Base-by-base conservation (phyloP, 2,888 invertebrate species). In the Myopa testacea region DNA sequence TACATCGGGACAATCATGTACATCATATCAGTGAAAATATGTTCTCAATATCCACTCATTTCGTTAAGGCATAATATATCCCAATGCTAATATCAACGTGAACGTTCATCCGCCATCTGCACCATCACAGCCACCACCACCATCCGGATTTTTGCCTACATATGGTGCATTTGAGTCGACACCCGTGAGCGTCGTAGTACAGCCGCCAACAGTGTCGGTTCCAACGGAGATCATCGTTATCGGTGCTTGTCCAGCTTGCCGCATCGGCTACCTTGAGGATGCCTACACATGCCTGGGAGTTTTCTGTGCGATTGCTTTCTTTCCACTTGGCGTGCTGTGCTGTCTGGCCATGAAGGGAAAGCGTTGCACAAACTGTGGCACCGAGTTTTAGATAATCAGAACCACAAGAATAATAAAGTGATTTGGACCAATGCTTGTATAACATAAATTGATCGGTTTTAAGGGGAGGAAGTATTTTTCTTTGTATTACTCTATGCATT, bases 241-340 rank as follows among this genome's bases (percentile, higher is more conserved):
- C 0, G 96, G 96, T 0, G 95, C 94, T 4, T 97, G 97, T 88
- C 97, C 97, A 2, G 95, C 95, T 1, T 97, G 97, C 86, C 91
- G 96, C 82, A 95, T 96, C 78, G 97, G 97, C 19, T 92, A 95
- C 40, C 90, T 97, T 63, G 95, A 96, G 89, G 96, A 96, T 84
- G 95, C 96, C 86, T 97, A 94, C 88, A 94, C 96, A 0, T 95
- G 95, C 84, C 91, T 95, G 67, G 97, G 96, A 77, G 91, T 97
- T 16, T 90, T 94, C 76, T 96, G 96, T 89, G 88, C 88, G 34
- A 85, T 88, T 62, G 81, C 84, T n/a, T 87, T 86, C 78, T 97
- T 97, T 86, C 97, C 97, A 0, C 74, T 96, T 58, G 97, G 97
- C 52, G 93, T 97, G 80, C 89, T 97, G 10, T 97, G 96, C 87